Conservation (phyloP, 1,140 invertebrate genomes). For the Coelopa frigida region DNA sequence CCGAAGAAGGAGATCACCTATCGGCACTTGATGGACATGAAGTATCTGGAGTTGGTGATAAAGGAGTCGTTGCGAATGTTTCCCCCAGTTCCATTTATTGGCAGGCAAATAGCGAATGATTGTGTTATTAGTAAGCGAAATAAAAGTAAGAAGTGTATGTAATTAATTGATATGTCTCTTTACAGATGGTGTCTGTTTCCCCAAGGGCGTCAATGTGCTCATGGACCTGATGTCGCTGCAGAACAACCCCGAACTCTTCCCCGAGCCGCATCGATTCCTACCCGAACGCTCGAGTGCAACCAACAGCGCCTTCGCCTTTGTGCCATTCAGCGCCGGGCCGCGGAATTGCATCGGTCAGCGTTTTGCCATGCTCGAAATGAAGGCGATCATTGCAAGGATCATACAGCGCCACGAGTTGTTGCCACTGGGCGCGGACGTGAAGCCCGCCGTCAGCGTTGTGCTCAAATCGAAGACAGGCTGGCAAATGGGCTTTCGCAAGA, state of each 20-base stretch:
- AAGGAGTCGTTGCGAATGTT: conserved; percentile 47
- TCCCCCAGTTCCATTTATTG: conserved; percentile 51
- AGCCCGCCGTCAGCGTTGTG: conserved; percentile 1
- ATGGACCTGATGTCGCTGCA: neutral
- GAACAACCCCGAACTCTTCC: conserved; percentile 12
- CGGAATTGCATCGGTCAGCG: conserved; percentile 62
- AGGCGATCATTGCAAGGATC: conserved; percentile 55
- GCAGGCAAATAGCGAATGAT: conserved; percentile 40
- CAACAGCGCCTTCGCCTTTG: conserved; percentile 44
- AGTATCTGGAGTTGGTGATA: conserved; percentile 49
- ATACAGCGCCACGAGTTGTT: conserved; percentile 51
- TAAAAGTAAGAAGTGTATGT: conserved; percentile 25
- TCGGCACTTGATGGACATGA: conserved; percentile 44
- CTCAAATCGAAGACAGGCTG: conserved; percentile 9
- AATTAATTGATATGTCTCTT: neutral
- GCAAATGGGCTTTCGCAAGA: conserved; percentile 10
- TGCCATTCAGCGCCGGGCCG: conserved; percentile 56
- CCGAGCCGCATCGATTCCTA: conserved; percentile 45
- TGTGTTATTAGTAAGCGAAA: conserved; percentile 19
- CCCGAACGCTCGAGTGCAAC: conserved; percentile 52
- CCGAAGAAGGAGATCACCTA: conserved; percentile 27
- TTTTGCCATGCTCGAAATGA: conserved; percentile 69
- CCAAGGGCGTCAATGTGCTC: conserved; percentile 6
- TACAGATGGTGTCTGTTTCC: conserved; percentile 9
- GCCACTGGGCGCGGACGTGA: conserved; percentile 3